A percentile compares a stretch with the other conserved stretches of the same genome.
Conservation (phyloP, 2,888 invertebrate genomes). For the Lasioglossum lativentre region DNA sequence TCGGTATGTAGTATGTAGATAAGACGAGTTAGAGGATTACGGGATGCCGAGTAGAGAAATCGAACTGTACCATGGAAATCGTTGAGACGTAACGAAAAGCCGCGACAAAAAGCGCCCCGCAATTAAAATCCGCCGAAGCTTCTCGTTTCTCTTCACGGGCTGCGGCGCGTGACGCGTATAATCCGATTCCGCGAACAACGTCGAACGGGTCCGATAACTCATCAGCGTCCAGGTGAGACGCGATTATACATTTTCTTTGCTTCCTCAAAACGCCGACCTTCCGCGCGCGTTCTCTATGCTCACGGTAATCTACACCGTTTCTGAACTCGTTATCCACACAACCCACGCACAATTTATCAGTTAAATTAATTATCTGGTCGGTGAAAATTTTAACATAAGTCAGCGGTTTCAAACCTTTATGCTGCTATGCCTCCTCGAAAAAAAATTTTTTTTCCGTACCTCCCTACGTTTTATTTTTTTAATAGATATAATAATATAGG, state of each 20-base stretch:
- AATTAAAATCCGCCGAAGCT: conserved; percentile 50
- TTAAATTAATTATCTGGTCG: background rate
- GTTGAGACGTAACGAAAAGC: conserved; percentile 30
- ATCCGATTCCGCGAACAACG: conserved; percentile 54
- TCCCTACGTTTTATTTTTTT: no score
- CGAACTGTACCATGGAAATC: conserved; percentile 15
- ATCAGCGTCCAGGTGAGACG: conserved; percentile 45
- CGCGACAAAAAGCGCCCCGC: conserved; percentile 23
- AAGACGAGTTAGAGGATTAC: background rate
- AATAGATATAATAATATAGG: no score
- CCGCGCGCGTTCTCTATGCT: background rate
- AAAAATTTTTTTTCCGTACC: no score
- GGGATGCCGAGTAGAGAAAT: background rate
- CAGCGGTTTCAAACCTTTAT: no score
- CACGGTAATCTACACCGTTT: conserved; percentile 41
- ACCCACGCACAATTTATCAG: background rate
- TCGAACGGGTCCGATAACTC: conserved; percentile 49
- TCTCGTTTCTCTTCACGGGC: conserved; percentile 56
- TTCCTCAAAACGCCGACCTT: conserved; percentile 28
- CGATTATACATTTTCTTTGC: conserved; percentile 44
- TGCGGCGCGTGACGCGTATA: conserved; percentile 55
- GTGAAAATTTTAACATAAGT: background rate
- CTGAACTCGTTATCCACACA: background rate
- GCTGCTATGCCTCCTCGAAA: no score
- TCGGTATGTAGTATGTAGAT: background rate